A percentile compares a stretch with the other conserved stretches of the same genome.
Conservation (phyloP, 2,888 invertebrate species). For the Amphipoea lucens region DNA sequence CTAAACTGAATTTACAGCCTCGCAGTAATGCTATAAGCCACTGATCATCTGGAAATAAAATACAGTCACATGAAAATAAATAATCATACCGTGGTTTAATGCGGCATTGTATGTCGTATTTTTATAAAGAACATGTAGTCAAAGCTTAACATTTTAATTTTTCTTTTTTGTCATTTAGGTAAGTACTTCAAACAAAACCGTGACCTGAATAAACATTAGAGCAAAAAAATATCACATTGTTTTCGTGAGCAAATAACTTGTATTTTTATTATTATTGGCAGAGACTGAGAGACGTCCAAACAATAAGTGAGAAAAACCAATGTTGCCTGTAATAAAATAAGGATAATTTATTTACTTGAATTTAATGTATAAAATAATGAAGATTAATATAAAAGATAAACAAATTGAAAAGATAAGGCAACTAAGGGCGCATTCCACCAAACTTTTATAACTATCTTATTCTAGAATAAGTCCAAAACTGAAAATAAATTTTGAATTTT, state of each 20-base stretch:
- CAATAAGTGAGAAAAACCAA: not conserved
- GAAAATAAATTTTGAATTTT: not conserved
- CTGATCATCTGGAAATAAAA: constrained; percentile 86
- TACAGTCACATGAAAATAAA: not conserved
- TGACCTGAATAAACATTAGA: no score
- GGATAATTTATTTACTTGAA: no score
- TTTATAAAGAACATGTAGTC: not conserved
- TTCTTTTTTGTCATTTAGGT: not conserved
- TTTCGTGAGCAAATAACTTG: not conserved
- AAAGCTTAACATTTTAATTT: not conserved
- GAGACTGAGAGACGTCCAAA: not conserved
- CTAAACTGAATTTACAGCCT: constrained; percentile 90
- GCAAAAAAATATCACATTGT: not conserved
- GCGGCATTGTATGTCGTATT: not conserved
- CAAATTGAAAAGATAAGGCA: not conserved
- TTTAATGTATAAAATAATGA: not conserved
- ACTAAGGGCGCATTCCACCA: not conserved
- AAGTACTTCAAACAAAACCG: not conserved
- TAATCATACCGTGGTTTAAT: no score
- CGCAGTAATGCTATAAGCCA: constrained; percentile 89
- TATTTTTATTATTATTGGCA: no score
- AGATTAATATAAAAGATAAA: not conserved
- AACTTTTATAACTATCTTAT: not conserved
- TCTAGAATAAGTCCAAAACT: not conserved
- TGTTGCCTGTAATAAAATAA: not conserved